These are phyloP conservation scores for Pogonomyrmex californicus DNA, from an alignment of 1,140 invertebrate species.

Conservation along the genomic window DNA sequence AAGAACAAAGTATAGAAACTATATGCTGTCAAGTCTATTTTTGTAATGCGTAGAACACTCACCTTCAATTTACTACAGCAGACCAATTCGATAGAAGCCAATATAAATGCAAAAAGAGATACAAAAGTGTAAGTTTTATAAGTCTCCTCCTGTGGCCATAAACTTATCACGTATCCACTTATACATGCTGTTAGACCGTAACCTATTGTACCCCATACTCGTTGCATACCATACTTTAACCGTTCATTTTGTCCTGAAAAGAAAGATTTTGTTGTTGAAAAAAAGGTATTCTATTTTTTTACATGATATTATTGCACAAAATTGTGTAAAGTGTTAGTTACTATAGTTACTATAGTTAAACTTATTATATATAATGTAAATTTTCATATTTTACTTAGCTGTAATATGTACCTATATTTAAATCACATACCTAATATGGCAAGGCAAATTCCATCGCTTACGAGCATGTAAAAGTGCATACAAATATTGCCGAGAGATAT, in stretches of 20 bases:
- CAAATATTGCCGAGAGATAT: conserved; percentile 92
- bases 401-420: not conserved
- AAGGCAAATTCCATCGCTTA: conserved; percentile 93
- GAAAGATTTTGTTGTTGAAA: not conserved
- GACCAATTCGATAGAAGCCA: conserved; percentile 89
- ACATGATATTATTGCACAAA: not conserved
- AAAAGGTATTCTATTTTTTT: not conserved
- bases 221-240: conserved; percentile 91
- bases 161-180: conserved; percentile 89
- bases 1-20: not conserved
- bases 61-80: conserved; percentile 89
- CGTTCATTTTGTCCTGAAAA: conserved; percentile 87
- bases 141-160: conserved; percentile 85
- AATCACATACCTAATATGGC: conserved; percentile 90
- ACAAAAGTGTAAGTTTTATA: conserved; percentile 91
- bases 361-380: not conserved
- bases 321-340: not conserved
- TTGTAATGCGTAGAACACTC: conserved; percentile 64
- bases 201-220: conserved; percentile 93
- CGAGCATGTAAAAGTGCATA: conserved; percentile 89
- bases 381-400: not conserved
- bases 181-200: conserved; percentile 91
- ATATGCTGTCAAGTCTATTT: not conserved
- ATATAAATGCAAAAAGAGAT: conserved; percentile 89
- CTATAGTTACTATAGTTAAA: too few relatives aligned